phyloP scores from a whole-genome alignment of 2,797 vertebrate species.

The Pangasius sanitwongsei region DNA sequence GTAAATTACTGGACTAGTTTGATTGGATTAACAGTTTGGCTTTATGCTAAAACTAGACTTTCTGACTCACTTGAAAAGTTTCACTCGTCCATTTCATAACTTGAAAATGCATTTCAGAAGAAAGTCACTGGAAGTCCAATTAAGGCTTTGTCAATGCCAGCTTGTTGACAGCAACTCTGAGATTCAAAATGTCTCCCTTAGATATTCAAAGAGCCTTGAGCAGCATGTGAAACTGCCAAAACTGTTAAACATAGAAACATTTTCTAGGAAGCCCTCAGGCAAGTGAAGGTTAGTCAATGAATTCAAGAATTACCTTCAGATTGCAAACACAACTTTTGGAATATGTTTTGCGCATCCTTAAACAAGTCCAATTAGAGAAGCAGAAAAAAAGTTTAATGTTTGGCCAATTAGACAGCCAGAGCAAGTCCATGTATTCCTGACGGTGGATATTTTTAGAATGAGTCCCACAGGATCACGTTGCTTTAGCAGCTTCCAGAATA shows the following conservation, averaged over 20 bases:
- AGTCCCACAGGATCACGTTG: conserved; percentile 79
- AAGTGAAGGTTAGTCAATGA: conserved; percentile 23
- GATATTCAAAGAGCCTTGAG: conserved; percentile 32
- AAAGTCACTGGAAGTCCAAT: conserved; percentile 25
- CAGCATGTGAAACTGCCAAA: conserved; percentile 26
- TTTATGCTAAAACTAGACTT: conserved; percentile 12
- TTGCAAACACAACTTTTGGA: conserved; percentile 42
- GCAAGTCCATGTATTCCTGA: conserved; percentile 63
- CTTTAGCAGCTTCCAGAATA: conserved; percentile 72
- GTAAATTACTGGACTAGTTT: conserved; percentile 10
- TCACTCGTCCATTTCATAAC: conserved; percentile 35
- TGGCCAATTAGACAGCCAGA: conserved; percentile 65
- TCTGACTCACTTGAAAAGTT: not conserved
- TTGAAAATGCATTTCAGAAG: conserved; percentile 44
- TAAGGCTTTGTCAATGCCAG: conserved; percentile 18
- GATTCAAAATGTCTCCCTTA: conserved; percentile 32
- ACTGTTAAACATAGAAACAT: conserved; percentile 30
- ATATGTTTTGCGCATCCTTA: conserved; percentile 56
- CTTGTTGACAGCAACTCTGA: conserved; percentile 33
- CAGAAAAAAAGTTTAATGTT: conserved; percentile 65
- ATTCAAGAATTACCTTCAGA: conserved; percentile 44
- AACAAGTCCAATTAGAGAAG: conserved; percentile 51
- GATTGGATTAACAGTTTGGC: not conserved
- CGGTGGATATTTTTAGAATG: conserved; percentile 80
- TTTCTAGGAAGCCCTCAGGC: conserved; percentile 29